Conservation (phyloP, 1,140 invertebrate species). For the Ylistrum balloti region DNA sequence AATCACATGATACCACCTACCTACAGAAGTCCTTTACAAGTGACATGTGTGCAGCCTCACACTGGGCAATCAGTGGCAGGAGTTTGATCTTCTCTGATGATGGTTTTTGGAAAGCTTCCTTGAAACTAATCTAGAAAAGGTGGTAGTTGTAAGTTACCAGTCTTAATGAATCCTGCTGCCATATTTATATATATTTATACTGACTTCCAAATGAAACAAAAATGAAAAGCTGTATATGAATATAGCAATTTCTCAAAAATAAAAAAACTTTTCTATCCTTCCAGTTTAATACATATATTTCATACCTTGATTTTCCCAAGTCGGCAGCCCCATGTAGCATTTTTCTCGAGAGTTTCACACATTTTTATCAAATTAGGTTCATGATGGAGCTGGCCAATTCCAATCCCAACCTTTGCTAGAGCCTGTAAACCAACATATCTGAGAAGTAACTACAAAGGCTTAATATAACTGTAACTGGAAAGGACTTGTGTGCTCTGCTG, state of each 20-base stretch:
- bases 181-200: too few species aligned
- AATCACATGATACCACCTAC: constrained; percentile 58
- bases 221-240: too few species aligned
- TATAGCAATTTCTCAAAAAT: too few species aligned
- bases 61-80: constrained; percentile 67
- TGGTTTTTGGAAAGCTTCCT: constrained; percentile 71
- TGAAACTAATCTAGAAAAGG: constrained; percentile 73
- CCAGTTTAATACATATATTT: too few species aligned
- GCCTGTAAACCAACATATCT: constrained; percentile 55
- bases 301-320: constrained; percentile 75
- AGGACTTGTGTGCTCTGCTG: too few species aligned
- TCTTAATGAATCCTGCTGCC: too few species aligned
- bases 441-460: background rate
- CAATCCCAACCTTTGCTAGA: constrained; percentile 69
- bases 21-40: constrained; percentile 73
- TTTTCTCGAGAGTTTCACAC: constrained; percentile 68
- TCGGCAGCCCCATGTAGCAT: constrained; percentile 74
- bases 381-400: constrained; percentile 64
- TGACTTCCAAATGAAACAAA: too few species aligned
- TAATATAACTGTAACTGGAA: too few species aligned
- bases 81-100: constrained; percentile 70
- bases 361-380: constrained; percentile 62
- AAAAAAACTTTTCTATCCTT: too few species aligned
- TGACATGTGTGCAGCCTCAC: constrained; percentile 62
- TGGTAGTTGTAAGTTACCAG: too few species aligned